phyloP scores from a whole-genome alignment of 2,888 invertebrate genomes.

The Papilio elwesi region DNA sequence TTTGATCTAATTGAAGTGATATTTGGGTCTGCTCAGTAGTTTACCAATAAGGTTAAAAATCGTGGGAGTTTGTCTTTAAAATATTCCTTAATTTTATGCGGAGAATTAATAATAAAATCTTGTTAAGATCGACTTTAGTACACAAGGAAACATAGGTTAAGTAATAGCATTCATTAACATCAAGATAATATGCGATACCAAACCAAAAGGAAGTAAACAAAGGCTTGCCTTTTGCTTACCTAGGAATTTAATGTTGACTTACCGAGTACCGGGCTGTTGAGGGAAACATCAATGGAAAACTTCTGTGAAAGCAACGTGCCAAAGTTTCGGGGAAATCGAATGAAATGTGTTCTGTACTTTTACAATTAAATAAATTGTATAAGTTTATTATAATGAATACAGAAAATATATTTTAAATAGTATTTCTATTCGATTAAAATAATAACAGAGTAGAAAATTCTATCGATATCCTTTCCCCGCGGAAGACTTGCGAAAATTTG shows the following conservation, averaged over 20 bases:
- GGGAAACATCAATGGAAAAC: slow-evolving; percentile 18
- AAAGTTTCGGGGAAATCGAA: slow-evolving; percentile 1
- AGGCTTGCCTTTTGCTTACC: slow-evolving; percentile 11
- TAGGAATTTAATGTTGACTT: slow-evolving; percentile 19
- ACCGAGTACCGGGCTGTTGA: slow-evolving; percentile 6
- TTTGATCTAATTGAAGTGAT: not conserved
- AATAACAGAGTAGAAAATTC: no score
- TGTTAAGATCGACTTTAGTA: not conserved
- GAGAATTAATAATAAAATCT: not conserved
- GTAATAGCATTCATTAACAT: slow-evolving; percentile 13
- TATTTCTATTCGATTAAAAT: no score
- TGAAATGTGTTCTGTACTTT: slow-evolving; percentile 14
- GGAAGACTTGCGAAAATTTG: no score
- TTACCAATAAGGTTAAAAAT: not conserved
- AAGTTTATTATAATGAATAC: not conserved
- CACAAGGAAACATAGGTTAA: not conserved
- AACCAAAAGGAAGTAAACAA: slow-evolving; percentile 21
- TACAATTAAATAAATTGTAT: no score
- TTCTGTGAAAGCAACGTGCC: not conserved
- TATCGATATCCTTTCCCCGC: no score
- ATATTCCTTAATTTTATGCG: not conserved
- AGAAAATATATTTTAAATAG: not conserved
- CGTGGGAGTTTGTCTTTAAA: not conserved
- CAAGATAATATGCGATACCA: slow-evolving; percentile 13
- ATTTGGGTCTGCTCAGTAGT: not conserved